A percentile compares a stretch with the other conserved stretches of the same genome.
Conservation (phyloP, 2,888 invertebrate genomes). For the Ashinkailepas kermadecensis region DNA sequence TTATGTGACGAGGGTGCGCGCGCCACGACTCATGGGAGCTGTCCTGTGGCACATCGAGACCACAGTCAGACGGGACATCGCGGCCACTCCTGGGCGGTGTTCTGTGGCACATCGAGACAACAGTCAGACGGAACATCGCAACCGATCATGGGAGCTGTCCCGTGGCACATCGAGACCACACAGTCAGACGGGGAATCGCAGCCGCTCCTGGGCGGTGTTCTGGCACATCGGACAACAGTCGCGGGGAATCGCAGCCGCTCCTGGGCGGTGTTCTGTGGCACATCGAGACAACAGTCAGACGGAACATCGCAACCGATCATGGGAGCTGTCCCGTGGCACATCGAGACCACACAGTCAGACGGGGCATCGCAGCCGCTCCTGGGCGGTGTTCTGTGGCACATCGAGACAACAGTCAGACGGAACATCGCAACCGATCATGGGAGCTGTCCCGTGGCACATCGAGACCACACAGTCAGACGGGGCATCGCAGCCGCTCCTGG, state of each 20-base stretch:
- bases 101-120: background rate
- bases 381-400: background rate
- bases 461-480: background rate
- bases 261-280: too few species aligned
- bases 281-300: too few species aligned
- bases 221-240: background rate
- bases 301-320: background rate
- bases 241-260: background rate
- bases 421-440: background rate
- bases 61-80: background rate
- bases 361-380: background rate
- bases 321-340: background rate
- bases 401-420: background rate
- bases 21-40: constrained; percentile 6
- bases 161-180: background rate
- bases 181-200: background rate
- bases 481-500: background rate
- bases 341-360: too few species aligned
- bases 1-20: background rate
- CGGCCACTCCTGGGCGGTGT: background rate
- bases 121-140: background rate
- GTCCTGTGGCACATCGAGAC: background rate
- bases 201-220: background rate
- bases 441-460: background rate
- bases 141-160: background rate